Evolutionary conservation across 2,797 vertebrate species (phyloP), one percentile per base, ranked within the genome.

Genomic region (Poecilia gillii): DNA sequence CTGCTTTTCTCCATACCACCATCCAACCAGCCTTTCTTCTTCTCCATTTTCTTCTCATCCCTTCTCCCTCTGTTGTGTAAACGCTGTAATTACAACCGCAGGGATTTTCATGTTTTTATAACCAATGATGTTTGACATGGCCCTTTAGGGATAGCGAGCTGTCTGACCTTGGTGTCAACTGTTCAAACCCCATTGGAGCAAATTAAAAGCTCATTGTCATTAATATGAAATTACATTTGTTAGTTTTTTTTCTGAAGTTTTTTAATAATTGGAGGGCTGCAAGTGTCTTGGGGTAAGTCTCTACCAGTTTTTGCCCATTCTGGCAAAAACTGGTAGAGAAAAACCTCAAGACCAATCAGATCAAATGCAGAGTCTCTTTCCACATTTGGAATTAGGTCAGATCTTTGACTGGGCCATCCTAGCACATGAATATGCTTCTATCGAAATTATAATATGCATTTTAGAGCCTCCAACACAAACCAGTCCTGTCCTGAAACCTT

Each of bases 101-200:
- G 84, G 85, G 81, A 91, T 84, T 88, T 86, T 89, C 25, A 13
- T 89, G 84, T 88, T 92, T 89, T 85, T 70, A 82, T 73, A 86
- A 79, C 84, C 88, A 90, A 86, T 91, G 4, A 85, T 87, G 85
- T 90, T 88, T 92, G 91, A 91, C 82, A 87, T 72, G 76, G 81
- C 23, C 55, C 87, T 87, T 84, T 80, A 85, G 88, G 81, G 84
- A 86, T 70, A 73, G 77, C 2, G 14, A 66, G 73, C 76, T 47
- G 53, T 20, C 4, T 80, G 80, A 86, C 87, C 88, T 79, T 4
- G 45, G 16, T 73, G 78, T 80, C 72, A 85, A 74, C 71, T 28
- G 23, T 77, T 87, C 74, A 85, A 87, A 83, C 72, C 85, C 82
- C 82, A 84, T 13, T 66, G 53, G 84, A 84, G 73, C 74, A 70